Base-by-base conservation (phyloP, 2,888 invertebrate species). In the Nemoura dubitans region DNA sequence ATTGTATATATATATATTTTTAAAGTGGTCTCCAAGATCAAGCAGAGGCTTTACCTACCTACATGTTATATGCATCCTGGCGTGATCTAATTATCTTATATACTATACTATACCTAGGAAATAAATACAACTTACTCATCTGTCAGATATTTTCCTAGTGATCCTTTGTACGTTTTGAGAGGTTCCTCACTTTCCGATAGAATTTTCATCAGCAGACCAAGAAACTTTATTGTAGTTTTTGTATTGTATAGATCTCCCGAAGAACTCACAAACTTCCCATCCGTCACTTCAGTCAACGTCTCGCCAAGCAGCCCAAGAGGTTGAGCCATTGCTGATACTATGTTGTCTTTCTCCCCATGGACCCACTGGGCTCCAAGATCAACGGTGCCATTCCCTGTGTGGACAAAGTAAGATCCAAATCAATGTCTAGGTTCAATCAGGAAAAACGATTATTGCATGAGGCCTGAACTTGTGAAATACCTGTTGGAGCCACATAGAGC, bases 281-380 rank as follows among this genome's bases (percentile, higher is more conserved):
- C 87, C 86, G 78, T 25, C 16, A 88, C 78, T 82, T 83, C 84
- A 6, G 76, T 80, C 0, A 86, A 59, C 27, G 85, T 87, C 6
- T 86, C 87, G 14, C 84, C 87, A 30, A 89, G 86, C 16, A 89
- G 85, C 21, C 87, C 83, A 6, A 86, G 80, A 3, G 87, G 88
- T 5, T 87, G 76, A 0, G 90, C 91, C 88, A 90, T 89, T 76
- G 89, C 88, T 87, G 89, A 91, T 0, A 91, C 89, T 21, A 93
- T 89, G 91, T 95, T 94, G 83, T 92, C 93, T 90, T 93, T 91
- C 90, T 96, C 95, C 0, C 96, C 96, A 89, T 96, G 95, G 86
- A 95, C 95, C 96, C 96, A 97, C 89, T 96, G 96, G 82, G 96
- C 96, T 0, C 96, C 96, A 85, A 96, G 90, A 90, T 97, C 96